phyloP scores from a whole-genome alignment of 2,797 vertebrate genomes.

The Rhinella marina region DNA sequence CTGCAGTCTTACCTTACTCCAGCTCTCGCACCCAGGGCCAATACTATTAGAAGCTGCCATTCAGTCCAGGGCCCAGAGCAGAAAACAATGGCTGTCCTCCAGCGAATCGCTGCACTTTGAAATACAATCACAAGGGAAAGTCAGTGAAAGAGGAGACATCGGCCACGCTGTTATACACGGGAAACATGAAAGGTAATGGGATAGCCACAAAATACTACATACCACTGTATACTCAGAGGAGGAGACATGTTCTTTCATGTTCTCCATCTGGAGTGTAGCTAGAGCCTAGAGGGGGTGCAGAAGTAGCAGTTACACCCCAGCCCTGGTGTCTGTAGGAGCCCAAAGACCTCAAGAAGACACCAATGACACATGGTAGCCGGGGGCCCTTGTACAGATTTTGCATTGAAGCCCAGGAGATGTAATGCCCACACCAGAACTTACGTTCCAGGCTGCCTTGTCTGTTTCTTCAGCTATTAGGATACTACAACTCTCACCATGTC shows the following conservation, averaged over 20 bases:
- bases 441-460: background rate
- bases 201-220: conserved; percentile 23
- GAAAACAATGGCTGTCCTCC: conserved; percentile 31
- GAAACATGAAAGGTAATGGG: conserved; percentile 37
- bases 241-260: conserved; percentile 26
- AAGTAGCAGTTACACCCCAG: background rate
- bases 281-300: background rate
- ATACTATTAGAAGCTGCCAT: conserved; percentile 4
- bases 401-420: background rate
- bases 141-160: conserved; percentile 34
- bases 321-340: background rate
- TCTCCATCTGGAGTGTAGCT: background rate
- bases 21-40: background rate
- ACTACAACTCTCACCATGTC: background rate
- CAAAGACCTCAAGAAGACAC: background rate
- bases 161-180: background rate
- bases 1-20: conserved; percentile 8
- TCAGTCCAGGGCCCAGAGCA: background rate
- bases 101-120: conserved; percentile 32
- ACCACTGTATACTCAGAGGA: background rate
- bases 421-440: background rate
- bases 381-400: too few species aligned
- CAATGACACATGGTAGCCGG: background rate
- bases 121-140: conserved; percentile 23
- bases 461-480: too few species aligned